Conservation (phyloP, 1,140 invertebrate genomes). For the Nomia melanderi region DNA sequence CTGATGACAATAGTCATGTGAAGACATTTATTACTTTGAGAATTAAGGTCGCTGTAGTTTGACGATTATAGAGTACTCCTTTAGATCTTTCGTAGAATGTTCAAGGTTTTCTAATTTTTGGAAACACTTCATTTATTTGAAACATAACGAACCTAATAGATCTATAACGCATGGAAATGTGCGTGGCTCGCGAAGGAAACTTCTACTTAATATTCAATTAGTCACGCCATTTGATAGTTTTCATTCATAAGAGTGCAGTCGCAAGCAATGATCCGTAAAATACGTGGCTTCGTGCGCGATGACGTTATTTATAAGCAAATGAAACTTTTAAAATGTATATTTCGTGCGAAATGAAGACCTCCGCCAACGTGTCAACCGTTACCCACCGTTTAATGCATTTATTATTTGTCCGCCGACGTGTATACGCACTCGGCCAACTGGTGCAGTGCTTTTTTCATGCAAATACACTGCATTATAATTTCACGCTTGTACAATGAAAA, state of each 20-base stretch:
- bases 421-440: background rate
- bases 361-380: background rate
- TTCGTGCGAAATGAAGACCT: no score
- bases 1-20: no score
- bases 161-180: no score
- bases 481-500: constrained; percentile 20
- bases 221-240: background rate
- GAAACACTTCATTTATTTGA: no score
- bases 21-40: no score
- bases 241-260: background rate
- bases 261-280: background rate
- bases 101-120: no score
- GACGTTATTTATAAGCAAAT: background rate
- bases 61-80: no score
- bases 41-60: no score
- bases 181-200: no score
- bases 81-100: no score
- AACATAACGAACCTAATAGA: no score
- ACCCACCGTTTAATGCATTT: background rate
- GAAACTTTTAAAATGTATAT: background rate
- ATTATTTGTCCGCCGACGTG: background rate
- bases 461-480: constrained; percentile 23
- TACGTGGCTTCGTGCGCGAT: background rate
- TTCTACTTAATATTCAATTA: no score
- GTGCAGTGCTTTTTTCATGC: background rate